Conservation (phyloP, 2,113 vertebrate genomes). For the Oryzias javanicus region DNA sequence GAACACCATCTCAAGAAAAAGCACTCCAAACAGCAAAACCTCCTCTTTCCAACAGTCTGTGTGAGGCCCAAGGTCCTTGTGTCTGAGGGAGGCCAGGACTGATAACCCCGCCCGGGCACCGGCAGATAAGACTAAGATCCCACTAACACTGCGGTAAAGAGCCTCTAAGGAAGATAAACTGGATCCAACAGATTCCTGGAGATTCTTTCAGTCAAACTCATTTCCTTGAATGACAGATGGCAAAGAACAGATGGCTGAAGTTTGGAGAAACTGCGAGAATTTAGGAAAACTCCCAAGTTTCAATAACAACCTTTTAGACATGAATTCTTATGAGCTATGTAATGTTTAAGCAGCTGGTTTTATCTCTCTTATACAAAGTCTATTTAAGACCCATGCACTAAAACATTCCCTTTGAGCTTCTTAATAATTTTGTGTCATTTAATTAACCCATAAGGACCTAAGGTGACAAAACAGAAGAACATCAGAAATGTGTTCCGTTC, state of each 20-base stretch:
- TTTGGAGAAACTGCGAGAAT: constrained; percentile 7
- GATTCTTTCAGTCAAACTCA: constrained; percentile 40
- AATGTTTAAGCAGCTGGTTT: too few relatives aligned
- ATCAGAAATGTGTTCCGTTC: too few relatives aligned
- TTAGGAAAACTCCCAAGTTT: constrained; percentile 1
- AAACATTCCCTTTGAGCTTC: too few relatives aligned
- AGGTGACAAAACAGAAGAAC: too few relatives aligned
- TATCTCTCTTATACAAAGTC: too few relatives aligned
- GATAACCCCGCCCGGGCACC: constrained; percentile 56
- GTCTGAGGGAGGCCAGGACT: constrained; percentile 53
- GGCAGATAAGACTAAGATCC: constrained; percentile 67
- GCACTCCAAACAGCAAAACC: constrained; percentile 9
- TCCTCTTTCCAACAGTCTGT: constrained; percentile 30
- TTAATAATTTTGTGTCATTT: too few relatives aligned
- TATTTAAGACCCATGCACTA: too few relatives aligned
- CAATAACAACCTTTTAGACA: constrained; percentile 1
- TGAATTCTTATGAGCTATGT: too few relatives aligned
- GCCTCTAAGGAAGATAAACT: constrained; percentile 59
- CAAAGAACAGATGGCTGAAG: constrained; percentile 44
- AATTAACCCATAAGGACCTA: too few relatives aligned
- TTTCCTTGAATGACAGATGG: constrained; percentile 48
- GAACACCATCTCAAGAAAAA: neutral
- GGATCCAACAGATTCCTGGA: constrained; percentile 47
- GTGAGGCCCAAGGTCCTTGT: constrained; percentile 61
- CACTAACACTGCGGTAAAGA: constrained; percentile 49